These are phyloP conservation scores for Chelonus formosanus DNA, from an alignment of 2,888 invertebrate genomes.

Conservation along the genomic window DNA sequence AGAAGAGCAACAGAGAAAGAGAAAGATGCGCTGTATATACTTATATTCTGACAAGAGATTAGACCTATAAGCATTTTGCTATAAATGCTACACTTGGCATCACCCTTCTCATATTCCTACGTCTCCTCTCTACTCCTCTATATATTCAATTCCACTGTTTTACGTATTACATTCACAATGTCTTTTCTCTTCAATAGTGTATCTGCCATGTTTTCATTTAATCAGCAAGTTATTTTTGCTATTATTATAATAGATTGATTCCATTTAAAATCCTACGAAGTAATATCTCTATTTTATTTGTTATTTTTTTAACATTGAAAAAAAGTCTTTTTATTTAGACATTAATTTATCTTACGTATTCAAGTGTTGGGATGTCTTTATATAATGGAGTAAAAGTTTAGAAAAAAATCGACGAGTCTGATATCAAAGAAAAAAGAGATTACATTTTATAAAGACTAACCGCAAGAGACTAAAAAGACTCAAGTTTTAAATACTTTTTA, in stretches of 20 bases:
- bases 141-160: constrained; percentile 14
- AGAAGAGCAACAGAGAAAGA: too few species aligned
- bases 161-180: constrained; percentile 12
- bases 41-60: constrained; percentile 33
- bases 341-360: too few species aligned
- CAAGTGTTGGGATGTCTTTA: too few species aligned
- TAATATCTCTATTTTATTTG: too few species aligned
- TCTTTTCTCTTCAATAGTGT: constrained; percentile 10
- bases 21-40: not conserved
- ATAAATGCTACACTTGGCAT: constrained; percentile 8
- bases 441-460: too few species aligned
- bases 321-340: not conserved
- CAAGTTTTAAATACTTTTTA: too few species aligned
- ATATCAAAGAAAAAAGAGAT: too few species aligned
- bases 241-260: constrained; percentile 9
- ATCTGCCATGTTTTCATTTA: constrained; percentile 13
- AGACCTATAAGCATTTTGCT: constrained; percentile 9
- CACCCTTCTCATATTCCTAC: not conserved
- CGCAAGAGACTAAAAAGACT: too few species aligned
- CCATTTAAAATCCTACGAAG: not conserved
- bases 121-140: constrained; percentile 5
- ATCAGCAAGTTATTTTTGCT: constrained; percentile 11
- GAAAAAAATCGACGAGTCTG: too few species aligned
- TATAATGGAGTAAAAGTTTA: too few species aligned
- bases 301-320: not conserved